Evolutionary conservation across 2,113 vertebrate genomes (phyloP), one percentile per base, ranked within the genome.

Genomic region (Epinephelus fuscoguttatus): DNA sequence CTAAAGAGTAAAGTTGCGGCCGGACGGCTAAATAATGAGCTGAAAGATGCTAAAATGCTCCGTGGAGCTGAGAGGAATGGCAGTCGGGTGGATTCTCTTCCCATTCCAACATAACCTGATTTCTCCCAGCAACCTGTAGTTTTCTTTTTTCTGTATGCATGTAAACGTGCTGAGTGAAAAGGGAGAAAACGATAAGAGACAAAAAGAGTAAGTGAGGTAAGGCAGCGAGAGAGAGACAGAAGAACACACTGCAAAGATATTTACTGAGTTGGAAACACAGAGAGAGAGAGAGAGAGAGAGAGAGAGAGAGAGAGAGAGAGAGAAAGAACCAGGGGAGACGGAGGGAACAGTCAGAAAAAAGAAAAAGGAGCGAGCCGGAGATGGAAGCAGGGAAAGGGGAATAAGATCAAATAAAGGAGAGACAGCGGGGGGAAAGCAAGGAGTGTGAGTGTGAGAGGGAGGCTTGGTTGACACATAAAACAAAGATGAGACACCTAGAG

Each of bases 401-500:
- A 85, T 78, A 74, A 68, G 87, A 91, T 91, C 75, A 89, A 92
- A 90, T 87, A 56, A 75, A 84, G 25, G 62, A 82, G 68, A 87
- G 82, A 84, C 55, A 72, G 80, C 2, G 1, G 62, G 86, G 80
- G 70, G 18, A 60, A 62, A 75, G 45, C 23, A 53, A 71, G 70
- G 52, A 71, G 55, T 42, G 80, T 70, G 78, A 72, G 18, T 69
- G 71, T 60, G 70, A 74, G 70, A 72, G 60, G 69, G 89, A 72
- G 63, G 74, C 62, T 71, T 45, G 64, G 66, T 83, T 89, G 87
- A 91, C 90, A 91, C 78, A 87, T 71, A 78, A 89, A 89, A 88
- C 84, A 91, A 88, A 91, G 82, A 90, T 89, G 91, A 91, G 85
- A 87, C 82, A 88, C 79, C 68, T 84, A 78, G 15, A 81, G 59